phyloP scores from a whole-genome alignment of 2,888 invertebrate genomes.

The Pachymerium ferrugineum region DNA sequence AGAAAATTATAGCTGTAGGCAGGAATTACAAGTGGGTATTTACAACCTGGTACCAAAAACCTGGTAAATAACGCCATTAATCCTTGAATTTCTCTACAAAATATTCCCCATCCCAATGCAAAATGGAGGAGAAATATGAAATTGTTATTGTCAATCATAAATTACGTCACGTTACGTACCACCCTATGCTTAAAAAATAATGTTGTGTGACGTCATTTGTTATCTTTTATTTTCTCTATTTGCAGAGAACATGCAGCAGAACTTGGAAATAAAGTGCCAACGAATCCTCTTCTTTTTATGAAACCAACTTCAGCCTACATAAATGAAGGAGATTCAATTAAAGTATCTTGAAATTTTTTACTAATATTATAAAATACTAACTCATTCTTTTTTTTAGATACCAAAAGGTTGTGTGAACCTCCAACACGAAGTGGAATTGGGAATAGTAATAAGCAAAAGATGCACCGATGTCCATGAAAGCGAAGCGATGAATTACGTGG shows the following conservation, averaged over 20 bases:
- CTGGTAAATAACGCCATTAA: too few relatives aligned
- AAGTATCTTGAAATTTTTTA: slow-evolving; percentile 48
- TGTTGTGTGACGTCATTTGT: not conserved
- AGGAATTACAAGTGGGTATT: slow-evolving; percentile 58
- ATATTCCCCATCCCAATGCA: too few relatives aligned
- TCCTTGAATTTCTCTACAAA: too few relatives aligned
- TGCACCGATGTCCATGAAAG: slow-evolving; percentile 56
- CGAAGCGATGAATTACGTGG: slow-evolving; percentile 58
- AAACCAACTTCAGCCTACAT: slow-evolving; percentile 65
- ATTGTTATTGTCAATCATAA: too few relatives aligned
- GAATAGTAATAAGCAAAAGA: slow-evolving; percentile 61
- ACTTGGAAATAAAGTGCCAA: slow-evolving; percentile 57
- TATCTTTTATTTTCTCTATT: slow-evolving; percentile 40
- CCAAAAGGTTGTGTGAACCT: slow-evolving; percentile 60
- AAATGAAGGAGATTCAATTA: slow-evolving; percentile 57
- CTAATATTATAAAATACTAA: not conserved
- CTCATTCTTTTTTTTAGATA: slow-evolving; percentile 51
- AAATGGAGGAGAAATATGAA: too few relatives aligned
- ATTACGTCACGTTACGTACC: too few relatives aligned
- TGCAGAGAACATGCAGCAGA: slow-evolving; percentile 59
- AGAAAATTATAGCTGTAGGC: slow-evolving; percentile 61
- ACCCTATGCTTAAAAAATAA: not conserved
- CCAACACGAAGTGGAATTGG: slow-evolving; percentile 71
- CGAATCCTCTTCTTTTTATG: slow-evolving; percentile 63
- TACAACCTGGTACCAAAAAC: too few relatives aligned